Evolutionary conservation across 2,797 vertebrate species (phyloP).

Genomic region (Rhynchotus rufescens): DNA sequence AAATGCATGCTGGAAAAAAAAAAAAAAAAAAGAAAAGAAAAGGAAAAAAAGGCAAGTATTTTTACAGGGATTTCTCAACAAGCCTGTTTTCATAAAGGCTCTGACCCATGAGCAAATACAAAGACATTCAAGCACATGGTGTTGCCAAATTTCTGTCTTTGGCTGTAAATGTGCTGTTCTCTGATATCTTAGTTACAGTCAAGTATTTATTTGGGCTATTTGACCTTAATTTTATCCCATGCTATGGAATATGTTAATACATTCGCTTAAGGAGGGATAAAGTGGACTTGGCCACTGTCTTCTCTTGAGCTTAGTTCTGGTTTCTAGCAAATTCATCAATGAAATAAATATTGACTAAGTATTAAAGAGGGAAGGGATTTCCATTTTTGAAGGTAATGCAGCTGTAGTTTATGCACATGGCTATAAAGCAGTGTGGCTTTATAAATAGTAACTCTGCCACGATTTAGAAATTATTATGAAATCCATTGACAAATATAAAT

Average conservation of each 20-base stretch:
- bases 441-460: neutral
- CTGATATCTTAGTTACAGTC: neutral
- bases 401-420: neutral
- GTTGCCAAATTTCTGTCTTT: neutral
- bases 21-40: rapidly evolving
- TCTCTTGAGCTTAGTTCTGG: neutral
- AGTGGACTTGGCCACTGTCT: neutral
- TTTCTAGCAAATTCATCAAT: neutral
- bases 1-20: neutral
- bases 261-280: neutral
- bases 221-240: neutral
- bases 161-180: neutral
- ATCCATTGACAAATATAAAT: neutral
- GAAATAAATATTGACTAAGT: conserved; percentile 20
- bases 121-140: neutral
- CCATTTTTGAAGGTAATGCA: neutral
- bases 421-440: neutral
- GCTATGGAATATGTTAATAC: rapidly evolving
- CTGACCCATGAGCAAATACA: neutral
- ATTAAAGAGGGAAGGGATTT: neutral
- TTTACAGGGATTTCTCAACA: neutral
- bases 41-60: neutral
- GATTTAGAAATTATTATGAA: neutral
- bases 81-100: neutral
- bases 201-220: neutral